phyloP scores from a whole-genome alignment of 2,888 invertebrate genomes.

The Plutella xylostella region DNA sequence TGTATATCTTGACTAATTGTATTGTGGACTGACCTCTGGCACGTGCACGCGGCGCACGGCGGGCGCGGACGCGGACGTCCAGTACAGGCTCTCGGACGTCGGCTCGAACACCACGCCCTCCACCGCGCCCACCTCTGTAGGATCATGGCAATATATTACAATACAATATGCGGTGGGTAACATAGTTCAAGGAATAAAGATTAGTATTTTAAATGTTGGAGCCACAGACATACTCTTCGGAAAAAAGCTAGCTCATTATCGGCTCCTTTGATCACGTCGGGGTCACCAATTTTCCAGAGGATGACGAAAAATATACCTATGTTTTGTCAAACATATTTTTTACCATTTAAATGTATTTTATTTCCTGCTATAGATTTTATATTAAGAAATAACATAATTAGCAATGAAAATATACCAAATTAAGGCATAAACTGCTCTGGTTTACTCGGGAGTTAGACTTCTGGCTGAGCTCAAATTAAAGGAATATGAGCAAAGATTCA shows the following conservation, averaged over 20 bases:
- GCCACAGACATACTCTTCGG: neutral
- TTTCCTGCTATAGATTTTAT: neutral
- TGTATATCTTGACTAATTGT: too few species aligned
- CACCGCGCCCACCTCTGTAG: slow-evolving; percentile 82
- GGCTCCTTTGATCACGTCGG: too few species aligned
- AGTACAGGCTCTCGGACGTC: slow-evolving; percentile 78
- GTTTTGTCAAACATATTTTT: neutral
- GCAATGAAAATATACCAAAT: neutral
- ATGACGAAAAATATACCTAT: neutral
- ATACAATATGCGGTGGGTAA: neutral
- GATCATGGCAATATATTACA: slow-evolving; percentile 1
- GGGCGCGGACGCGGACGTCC: slow-evolving; percentile 87
- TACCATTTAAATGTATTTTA: neutral
- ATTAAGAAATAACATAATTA: neutral
- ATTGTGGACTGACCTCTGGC: too few species aligned
- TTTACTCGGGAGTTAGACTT: too few species aligned
- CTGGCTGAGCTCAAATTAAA: too few species aligned
- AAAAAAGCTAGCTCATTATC: too few species aligned
- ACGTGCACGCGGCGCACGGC: slow-evolving; percentile 29
- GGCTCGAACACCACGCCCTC: slow-evolving; percentile 88
- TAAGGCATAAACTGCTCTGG: neutral
- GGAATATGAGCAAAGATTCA: too few species aligned
- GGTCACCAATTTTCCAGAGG: too few species aligned
- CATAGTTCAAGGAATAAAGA: neutral
- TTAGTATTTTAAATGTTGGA: neutral